Evolutionary conservation across 2,888 invertebrate genomes (phyloP).

Genomic region (Gandaritis pyraliata): DNA sequence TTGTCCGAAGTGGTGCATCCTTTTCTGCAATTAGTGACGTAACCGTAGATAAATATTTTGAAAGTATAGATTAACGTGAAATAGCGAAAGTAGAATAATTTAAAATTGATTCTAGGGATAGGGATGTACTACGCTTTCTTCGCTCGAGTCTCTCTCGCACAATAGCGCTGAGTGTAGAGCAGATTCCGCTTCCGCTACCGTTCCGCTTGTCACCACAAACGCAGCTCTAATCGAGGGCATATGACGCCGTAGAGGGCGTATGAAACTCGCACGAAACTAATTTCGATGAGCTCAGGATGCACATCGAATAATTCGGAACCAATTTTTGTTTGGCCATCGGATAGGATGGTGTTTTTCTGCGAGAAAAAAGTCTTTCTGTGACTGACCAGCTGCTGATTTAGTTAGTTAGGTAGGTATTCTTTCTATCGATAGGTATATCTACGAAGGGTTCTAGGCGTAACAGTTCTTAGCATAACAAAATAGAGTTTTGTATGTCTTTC

Average conservation of each 20-base stretch:
- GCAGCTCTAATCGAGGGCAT: slow-evolving; percentile 50
- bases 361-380: background rate
- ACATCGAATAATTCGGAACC: slow-evolving; percentile 66
- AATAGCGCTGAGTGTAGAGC: too few relatives aligned
- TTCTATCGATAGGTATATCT: background rate
- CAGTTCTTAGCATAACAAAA: too few relatives aligned
- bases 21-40: too few relatives aligned
- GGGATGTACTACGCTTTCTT: too few relatives aligned
- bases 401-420: background rate
- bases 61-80: too few relatives aligned
- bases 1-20: background rate
- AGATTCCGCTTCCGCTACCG: slow-evolving; percentile 4
- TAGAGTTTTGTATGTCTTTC: too few relatives aligned
- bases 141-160: too few relatives aligned
- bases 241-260: slow-evolving; percentile 66
- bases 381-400: slow-evolving; percentile 7
- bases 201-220: slow-evolving; percentile 6
- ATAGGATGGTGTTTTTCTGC: slow-evolving; percentile 19
- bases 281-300: slow-evolving; percentile 66
- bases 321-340: slow-evolving; percentile 67
- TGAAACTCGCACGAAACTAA: slow-evolving; percentile 69
- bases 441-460: too few relatives aligned
- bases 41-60: too few relatives aligned
- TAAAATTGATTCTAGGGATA: too few relatives aligned
- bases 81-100: too few relatives aligned